These are phyloP conservation scores for Acleris cristana DNA, from an alignment of 2,888 invertebrate species.

Conservation along the genomic window DNA sequence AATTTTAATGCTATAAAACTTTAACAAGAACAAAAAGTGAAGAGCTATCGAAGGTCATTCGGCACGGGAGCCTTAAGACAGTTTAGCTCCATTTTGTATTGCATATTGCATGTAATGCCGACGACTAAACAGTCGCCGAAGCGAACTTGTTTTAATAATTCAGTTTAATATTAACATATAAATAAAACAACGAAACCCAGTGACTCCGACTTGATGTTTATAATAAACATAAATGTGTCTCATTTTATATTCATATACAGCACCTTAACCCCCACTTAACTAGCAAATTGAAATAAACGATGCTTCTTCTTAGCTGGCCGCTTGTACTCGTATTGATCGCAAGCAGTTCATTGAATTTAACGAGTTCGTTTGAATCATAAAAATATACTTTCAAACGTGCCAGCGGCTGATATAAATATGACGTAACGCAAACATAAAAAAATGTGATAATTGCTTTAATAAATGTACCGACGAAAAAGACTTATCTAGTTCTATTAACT, in stretches of 20 bases:
- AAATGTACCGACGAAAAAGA: conserved; percentile 46
- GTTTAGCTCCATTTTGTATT: no score
- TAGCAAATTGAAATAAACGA: conserved; percentile 33
- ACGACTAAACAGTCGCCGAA: no score
- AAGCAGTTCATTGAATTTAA: conserved; percentile 23
- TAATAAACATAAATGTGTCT: neutral
- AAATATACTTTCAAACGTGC: conserved; percentile 30
- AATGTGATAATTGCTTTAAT: conserved; percentile 30
- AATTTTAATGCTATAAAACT: no score
- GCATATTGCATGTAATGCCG: no score
- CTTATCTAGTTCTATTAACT: conserved; percentile 50
- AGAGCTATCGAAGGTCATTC: no score
- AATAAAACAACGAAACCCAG: neutral
- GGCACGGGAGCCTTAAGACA: no score
- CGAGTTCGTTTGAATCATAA: conserved; percentile 18
- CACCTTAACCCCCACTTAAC: conserved; percentile 14
- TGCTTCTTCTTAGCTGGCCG: conserved; percentile 6
- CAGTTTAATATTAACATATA: no score
- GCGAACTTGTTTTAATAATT: no score
- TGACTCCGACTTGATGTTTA: neutral
- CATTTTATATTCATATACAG: conserved; percentile 1
- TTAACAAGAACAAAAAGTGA: no score
- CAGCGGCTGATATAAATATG: conserved; percentile 10
- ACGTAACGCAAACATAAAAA: conserved; percentile 33
- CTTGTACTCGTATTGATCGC: conserved; percentile 10